Percentiles rank a stretch among this genome's conserved stretches.
phyloP scores from a whole-genome alignment of 2,797 vertebrate genomes.

The Squalus acanthias region DNA sequence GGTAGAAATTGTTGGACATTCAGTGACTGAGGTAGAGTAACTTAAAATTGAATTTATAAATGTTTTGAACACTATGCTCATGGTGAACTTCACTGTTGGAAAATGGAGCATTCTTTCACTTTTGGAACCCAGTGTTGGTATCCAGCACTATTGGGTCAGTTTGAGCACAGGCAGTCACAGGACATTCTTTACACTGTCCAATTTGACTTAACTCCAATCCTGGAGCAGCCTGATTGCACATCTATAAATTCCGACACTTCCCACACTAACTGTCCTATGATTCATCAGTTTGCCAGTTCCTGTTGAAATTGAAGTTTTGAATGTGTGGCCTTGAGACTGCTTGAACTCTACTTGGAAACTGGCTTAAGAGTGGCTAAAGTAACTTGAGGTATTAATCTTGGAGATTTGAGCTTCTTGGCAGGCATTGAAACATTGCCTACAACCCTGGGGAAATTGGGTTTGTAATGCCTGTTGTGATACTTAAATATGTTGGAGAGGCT shows the following conservation, averaged over 20 bases:
- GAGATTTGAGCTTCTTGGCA: background rate
- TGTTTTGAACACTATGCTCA: too few relatives aligned
- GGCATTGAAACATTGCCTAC: background rate
- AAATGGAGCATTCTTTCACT: background rate
- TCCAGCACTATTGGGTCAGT: background rate
- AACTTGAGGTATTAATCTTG: background rate
- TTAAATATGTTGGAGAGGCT: background rate
- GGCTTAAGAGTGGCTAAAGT: too few relatives aligned
- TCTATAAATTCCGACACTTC: background rate
- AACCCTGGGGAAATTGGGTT: background rate
- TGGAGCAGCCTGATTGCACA: background rate
- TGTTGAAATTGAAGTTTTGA: background rate
- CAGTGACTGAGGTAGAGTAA: constrained; percentile 79
- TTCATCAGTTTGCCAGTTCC: background rate
- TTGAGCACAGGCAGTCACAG: background rate
- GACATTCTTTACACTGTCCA: background rate
- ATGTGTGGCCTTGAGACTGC: background rate
- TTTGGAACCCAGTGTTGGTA: background rate
- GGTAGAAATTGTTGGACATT: constrained; percentile 88
- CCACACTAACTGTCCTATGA: background rate
- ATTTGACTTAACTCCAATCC: background rate
- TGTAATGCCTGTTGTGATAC: background rate
- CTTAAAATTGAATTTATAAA: background rate
- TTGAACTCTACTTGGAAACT: too few relatives aligned
- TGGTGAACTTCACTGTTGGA: background rate